Conservation (phyloP, 1,140 invertebrate genomes). For the Lithobius niger region DNA sequence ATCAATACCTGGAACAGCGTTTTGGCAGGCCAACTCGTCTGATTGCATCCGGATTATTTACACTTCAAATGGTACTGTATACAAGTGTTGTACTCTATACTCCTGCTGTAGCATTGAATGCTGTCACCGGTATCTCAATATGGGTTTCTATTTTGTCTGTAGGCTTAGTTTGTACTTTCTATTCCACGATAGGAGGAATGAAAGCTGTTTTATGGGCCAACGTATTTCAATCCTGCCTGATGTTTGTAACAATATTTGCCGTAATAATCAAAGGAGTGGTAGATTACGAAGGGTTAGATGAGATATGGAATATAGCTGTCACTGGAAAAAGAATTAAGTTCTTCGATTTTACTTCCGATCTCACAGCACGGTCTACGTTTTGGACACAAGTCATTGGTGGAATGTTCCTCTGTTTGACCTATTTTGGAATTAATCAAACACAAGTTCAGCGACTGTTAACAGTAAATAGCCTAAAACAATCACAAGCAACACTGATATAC, state of each 20-base stretch:
- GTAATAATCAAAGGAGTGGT: slow-evolving; percentile 55
- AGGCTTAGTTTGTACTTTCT: slow-evolving; percentile 68
- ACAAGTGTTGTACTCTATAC: slow-evolving; percentile 88
- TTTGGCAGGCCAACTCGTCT: slow-evolving; percentile 20
- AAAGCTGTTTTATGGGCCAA: slow-evolving; percentile 81
- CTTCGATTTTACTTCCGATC: slow-evolving; percentile 46
- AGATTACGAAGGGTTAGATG: slow-evolving; percentile 44
- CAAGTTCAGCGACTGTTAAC: slow-evolving; percentile 77
- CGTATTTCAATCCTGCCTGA: slow-evolving; percentile 54
- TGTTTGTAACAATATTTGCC: slow-evolving; percentile 58
- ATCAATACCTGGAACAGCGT: slow-evolving; percentile 39
- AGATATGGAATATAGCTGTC: slow-evolving; percentile 51
- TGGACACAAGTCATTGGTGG: slow-evolving; percentile 59
- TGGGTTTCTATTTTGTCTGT: slow-evolving; percentile 61
- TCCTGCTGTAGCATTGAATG: slow-evolving; percentile 73
- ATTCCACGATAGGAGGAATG: slow-evolving; percentile 73
- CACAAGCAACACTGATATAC: too few species aligned
- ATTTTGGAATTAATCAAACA: slow-evolving; percentile 72
- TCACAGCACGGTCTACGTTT: slow-evolving; percentile 55
- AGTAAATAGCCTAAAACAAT: slow-evolving; percentile 45
- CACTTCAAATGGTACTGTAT: slow-evolving; percentile 47
- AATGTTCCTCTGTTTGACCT: slow-evolving; percentile 50
- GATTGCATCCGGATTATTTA: slow-evolving; percentile 21
- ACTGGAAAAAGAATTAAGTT: slow-evolving; percentile 50
- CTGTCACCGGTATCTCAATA: slow-evolving; percentile 65